Conservation (phyloP, 2,797 vertebrate genomes). For the Neosilurus hyrtlii region DNA sequence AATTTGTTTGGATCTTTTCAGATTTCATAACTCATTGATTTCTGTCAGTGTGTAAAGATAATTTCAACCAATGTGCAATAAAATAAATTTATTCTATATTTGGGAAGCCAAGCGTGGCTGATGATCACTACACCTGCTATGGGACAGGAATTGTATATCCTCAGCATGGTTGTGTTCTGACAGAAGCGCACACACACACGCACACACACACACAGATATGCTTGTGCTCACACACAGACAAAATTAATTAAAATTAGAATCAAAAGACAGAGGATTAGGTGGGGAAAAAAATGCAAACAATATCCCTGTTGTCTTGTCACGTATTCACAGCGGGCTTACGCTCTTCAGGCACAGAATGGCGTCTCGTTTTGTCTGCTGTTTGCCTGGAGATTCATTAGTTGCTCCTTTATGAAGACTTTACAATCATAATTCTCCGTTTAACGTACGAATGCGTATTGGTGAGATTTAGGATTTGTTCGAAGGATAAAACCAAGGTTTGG, state of each 20-base stretch:
- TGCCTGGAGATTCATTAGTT: neutral
- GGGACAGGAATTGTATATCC: slow-evolving; percentile 31
- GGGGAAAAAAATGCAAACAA: slow-evolving; percentile 25
- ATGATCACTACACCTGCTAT: slow-evolving; percentile 45
- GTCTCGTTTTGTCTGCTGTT: neutral
- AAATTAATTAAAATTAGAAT: slow-evolving; percentile 46
- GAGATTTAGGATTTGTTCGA: slow-evolving; percentile 1
- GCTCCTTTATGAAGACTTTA: neutral
- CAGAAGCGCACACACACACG: slow-evolving; percentile 21
- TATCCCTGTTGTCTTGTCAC: slow-evolving; percentile 21
- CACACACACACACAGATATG: slow-evolving; percentile 16
- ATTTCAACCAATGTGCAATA: too few relatives aligned
- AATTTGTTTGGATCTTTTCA: too few relatives aligned
- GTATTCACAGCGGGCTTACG: neutral
- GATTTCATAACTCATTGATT: too few relatives aligned
- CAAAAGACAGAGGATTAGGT: slow-evolving; percentile 31
- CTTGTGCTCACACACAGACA: slow-evolving; percentile 24
- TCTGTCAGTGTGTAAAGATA: too few relatives aligned
- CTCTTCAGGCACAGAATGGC: slow-evolving; percentile 3
- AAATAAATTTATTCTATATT: slow-evolving; percentile 42
- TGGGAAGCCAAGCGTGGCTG: slow-evolving; percentile 52
- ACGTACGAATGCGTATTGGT: neutral
- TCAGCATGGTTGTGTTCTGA: slow-evolving; percentile 46
- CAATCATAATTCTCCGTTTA: neutral
- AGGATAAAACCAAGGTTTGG: neutral